Evolutionary conservation across 2,888 invertebrate genomes (phyloP).

Genomic region (Rhagophthalmus giganteus): DNA sequence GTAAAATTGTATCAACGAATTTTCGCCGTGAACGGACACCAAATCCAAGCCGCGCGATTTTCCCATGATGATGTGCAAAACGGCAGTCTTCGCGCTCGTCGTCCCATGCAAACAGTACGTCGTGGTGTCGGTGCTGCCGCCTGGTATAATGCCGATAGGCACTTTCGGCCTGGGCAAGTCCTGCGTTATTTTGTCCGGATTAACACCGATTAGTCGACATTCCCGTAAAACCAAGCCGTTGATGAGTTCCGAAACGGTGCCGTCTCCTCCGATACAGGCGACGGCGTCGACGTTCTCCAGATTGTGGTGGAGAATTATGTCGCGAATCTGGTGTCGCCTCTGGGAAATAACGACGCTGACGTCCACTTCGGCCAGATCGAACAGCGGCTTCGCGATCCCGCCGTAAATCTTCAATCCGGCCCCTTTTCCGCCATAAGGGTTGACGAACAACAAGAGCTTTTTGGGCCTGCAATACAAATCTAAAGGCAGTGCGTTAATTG

Average conservation of each 20-base stretch:
- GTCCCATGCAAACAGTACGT: constrained; percentile 79
- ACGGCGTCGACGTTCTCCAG: constrained; percentile 68
- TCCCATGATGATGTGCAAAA: constrained; percentile 79
- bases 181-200: constrained; percentile 59
- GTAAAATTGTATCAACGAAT: constrained; percentile 65
- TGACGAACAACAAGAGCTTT: constrained; percentile 75
- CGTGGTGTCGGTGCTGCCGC: constrained; percentile 77
- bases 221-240: constrained; percentile 70
- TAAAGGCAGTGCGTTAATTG: no score
- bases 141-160: constrained; percentile 61
- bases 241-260: constrained; percentile 79
- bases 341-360: constrained; percentile 72
- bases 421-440: constrained; percentile 81
- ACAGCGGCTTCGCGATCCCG: constrained; percentile 69
- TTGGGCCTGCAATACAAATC: constrained; percentile 64
- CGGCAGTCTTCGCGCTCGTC: constrained; percentile 76
- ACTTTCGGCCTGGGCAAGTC: constrained; percentile 57
- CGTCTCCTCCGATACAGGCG: constrained; percentile 85
- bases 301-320: constrained; percentile 62
- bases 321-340: constrained; percentile 75
- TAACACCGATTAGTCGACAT: constrained; percentile 58
- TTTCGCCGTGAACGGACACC: constrained; percentile 69
- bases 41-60: constrained; percentile 74
- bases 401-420: constrained; percentile 73
- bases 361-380: constrained; percentile 67